Evolutionary conservation across 2,797 vertebrate species (phyloP), one percentile per base, ranked within the genome.

Genomic region (Dermochelys coriacea): DNA sequence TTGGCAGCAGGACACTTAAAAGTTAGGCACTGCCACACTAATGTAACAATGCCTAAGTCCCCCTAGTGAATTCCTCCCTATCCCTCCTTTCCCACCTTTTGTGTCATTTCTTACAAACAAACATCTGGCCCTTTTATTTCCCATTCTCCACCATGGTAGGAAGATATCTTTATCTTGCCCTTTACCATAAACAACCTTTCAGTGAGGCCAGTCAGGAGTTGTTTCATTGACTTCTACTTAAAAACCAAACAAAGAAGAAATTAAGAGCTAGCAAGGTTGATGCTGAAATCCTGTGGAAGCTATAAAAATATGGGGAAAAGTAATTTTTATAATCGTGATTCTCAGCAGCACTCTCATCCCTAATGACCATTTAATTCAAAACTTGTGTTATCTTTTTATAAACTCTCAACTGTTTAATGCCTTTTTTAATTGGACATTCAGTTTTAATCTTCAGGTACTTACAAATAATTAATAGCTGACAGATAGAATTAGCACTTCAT

Each of bases 371-470:
- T 97, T 89, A 71, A 96, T 90, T 95, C 94, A 77, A 97, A 95
- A 87, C 90, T 88, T 47, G 12, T 86, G 16, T 29, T 96, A 84
- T 6, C 12, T 81, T 93, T 75, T 95, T 91, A 97, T 95, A 95
- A 98, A 96, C 93, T 91, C 68, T 93, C 96, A 91, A 95, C 91
- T 88, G 92, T 81, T 75, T 97, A 96, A 97, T 96, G 94, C 12
- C 59, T 97, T 96, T 93, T 97, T 96, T 93, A 97, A 97, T 90
- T 97, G 57, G 82, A 93, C 47, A 94, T 93, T 96, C 75, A 95
- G 94, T 96, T 97, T 97, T 96, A 96, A 98, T 96, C 89, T 93
- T 74, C 83, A 96, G 92, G 87, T 90, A 96, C 96, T 97, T 98
- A 96, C 45, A 95, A 96, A 87, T 88, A 97, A 96, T 97, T 96